Percentiles rank a stretch among this genome's conserved stretches.
Evolutionary conservation across 2,888 invertebrate species (phyloP).

Genomic region (Salpingus planirostris): DNA sequence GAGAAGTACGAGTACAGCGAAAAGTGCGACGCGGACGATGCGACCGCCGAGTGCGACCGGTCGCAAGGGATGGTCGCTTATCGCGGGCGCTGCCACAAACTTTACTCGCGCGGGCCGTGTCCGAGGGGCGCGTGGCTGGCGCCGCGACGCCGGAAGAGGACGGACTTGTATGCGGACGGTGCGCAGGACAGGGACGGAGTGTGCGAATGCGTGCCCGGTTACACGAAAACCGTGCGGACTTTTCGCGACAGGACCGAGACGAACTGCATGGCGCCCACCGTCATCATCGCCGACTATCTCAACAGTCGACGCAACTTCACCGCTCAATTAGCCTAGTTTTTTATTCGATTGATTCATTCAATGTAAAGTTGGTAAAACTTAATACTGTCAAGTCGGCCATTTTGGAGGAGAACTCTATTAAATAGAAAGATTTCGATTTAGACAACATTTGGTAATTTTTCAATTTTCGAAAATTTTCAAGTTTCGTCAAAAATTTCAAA

Average conservation of each 20-base stretch:
- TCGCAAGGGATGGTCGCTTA: slow-evolving; percentile 52
- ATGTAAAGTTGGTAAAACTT: too few relatives aligned
- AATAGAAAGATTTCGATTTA: too few relatives aligned
- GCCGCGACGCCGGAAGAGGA: slow-evolving; percentile 41
- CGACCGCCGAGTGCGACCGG: slow-evolving; percentile 21
- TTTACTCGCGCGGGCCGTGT: slow-evolving; percentile 73
- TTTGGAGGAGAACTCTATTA: too few relatives aligned
- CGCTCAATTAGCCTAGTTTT: too few relatives aligned
- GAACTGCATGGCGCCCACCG: slow-evolving; percentile 54
- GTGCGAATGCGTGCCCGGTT: slow-evolving; percentile 62
- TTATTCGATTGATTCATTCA: too few relatives aligned
- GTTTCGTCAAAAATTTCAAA: too few relatives aligned
- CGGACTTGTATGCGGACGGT: slow-evolving; percentile 11
- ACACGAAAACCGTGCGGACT: slow-evolving; percentile 39
- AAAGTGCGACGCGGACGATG: slow-evolving; percentile 18
- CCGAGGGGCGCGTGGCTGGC: slow-evolving; percentile 61
- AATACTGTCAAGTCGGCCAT: too few relatives aligned
- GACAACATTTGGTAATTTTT: too few relatives aligned
- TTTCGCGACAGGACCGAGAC: slow-evolving; percentile 31
- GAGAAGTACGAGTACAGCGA: slow-evolving; percentile 25
- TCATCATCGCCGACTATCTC: slow-evolving; percentile 56
- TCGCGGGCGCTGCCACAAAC: slow-evolving; percentile 62
- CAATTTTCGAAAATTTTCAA: too few relatives aligned
- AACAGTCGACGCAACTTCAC: slow-evolving; percentile 45
- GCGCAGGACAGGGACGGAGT: slow-evolving; percentile 23